A percentile compares a stretch with the other conserved stretches of the same genome.
Evolutionary conservation across 2,113 vertebrate species (phyloP).

Genomic region (Prionailurus bengalensis): DNA sequence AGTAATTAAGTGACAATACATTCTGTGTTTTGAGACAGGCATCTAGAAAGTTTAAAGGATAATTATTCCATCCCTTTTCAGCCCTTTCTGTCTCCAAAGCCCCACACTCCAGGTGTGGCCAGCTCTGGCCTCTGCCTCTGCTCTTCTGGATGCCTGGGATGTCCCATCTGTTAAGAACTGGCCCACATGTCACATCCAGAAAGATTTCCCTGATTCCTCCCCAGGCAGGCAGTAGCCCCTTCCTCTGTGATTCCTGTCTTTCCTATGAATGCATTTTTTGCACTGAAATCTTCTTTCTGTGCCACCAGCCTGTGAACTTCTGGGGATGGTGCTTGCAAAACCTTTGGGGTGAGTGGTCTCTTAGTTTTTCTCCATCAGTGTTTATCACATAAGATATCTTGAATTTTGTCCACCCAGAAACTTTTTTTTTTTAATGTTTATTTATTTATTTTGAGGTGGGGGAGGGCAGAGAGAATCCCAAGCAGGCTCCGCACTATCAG

Average conservation of each 20-base stretch:
- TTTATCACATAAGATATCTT: slow-evolving; percentile 15
- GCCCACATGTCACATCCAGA: not conserved
- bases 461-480: no score
- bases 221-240: not conserved
- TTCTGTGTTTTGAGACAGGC: not conserved
- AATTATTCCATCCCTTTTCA: slow-evolving; percentile 1
- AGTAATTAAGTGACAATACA: not conserved
- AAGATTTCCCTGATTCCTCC: not conserved
- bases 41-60: slow-evolving; percentile 46
- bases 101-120: not conserved
- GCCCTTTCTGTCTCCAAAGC: not conserved
- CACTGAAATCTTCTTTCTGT: not conserved
- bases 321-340: not conserved
- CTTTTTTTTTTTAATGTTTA: no score
- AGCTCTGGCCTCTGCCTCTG: not conserved
- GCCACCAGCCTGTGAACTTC: not conserved
- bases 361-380: not conserved
- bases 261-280: slow-evolving; percentile 25
- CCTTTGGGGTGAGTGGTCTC: not conserved
- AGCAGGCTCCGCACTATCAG: no score
- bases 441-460: no score
- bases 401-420: slow-evolving; percentile 1
- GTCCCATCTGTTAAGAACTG: not conserved
- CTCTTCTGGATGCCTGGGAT: not conserved
- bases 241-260: not conserved